phyloP scores from a whole-genome alignment of 1,140 invertebrate species.

The Drosophila sturtevanti region DNA sequence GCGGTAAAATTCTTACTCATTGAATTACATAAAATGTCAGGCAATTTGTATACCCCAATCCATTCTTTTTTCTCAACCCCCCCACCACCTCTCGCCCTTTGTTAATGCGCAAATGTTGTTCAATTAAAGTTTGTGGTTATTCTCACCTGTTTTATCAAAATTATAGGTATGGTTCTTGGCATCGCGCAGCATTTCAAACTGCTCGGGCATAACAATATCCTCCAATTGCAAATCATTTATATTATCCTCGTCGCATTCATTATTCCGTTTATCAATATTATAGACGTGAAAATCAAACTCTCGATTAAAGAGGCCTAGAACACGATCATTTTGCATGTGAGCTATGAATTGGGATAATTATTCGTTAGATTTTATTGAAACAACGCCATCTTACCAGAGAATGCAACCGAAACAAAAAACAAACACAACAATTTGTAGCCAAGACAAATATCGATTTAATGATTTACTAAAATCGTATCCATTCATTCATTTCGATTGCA shows the following conservation, averaged over 20 bases:
- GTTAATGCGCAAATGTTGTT: slow-evolving; percentile 68
- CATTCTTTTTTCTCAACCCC: background rate
- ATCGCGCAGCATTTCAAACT: slow-evolving; percentile 67
- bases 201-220: slow-evolving; percentile 73
- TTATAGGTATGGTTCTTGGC: slow-evolving; percentile 60
- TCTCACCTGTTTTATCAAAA: slow-evolving; percentile 62
- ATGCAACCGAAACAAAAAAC: too few relatives aligned
- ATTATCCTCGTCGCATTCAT: slow-evolving; percentile 63
- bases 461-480: too few relatives aligned
- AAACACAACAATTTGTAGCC: too few relatives aligned
- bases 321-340: slow-evolving; percentile 70
- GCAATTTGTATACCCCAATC: slow-evolving; percentile 51
- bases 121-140: slow-evolving; percentile 40
- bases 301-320: slow-evolving; percentile 68
- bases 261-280: slow-evolving; percentile 50
- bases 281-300: slow-evolving; percentile 72
- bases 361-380: too few relatives aligned
- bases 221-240: slow-evolving; percentile 45
- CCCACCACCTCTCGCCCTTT: background rate
- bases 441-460: too few relatives aligned
- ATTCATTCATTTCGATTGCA: too few relatives aligned
- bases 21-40: slow-evolving; percentile 69
- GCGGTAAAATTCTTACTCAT: slow-evolving; percentile 68
- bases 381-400: too few relatives aligned
- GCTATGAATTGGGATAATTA: slow-evolving; percentile 30